phyloP scores from a whole-genome alignment of 2,113 vertebrate genomes.

The Ochotona princeps region DNA sequence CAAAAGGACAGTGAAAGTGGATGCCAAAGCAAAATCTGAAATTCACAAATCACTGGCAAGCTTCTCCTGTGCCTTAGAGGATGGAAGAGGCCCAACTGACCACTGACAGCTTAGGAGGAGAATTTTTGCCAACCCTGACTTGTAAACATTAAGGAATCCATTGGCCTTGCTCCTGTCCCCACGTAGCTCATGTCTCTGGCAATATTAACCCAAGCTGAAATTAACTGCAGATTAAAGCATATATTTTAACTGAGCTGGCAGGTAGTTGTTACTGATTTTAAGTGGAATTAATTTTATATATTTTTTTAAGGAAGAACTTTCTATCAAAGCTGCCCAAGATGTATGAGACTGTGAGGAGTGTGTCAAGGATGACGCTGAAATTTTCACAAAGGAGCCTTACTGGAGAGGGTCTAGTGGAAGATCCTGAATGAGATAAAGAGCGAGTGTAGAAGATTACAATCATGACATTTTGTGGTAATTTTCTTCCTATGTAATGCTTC shows the following conservation, averaged over 20 bases:
- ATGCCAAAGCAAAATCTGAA: not conserved
- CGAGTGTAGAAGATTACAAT: not conserved
- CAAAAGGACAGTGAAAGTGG: slow-evolving; percentile 8
- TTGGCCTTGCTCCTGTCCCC: not conserved
- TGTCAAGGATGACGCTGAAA: not conserved
- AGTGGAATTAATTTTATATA: not conserved
- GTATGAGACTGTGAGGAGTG: not conserved
- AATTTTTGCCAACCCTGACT: not conserved
- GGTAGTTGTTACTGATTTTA: not conserved
- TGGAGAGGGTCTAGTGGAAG: not conserved
- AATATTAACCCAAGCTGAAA: not conserved
- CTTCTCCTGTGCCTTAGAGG: not conserved
- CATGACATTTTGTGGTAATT: not conserved
- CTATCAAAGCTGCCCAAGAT: not conserved
- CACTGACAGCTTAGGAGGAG: not conserved
- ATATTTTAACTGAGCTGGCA: not conserved
- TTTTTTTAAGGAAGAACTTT: not conserved
- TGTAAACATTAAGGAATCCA: not conserved
- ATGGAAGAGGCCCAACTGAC: not conserved
- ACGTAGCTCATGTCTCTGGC: not conserved
- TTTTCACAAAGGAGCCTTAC: not conserved
- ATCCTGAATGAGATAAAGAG: not conserved
- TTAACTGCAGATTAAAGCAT: not conserved
- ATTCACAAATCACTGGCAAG: not conserved
- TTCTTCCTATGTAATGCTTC: not conserved